Base-by-base conservation (phyloP, 1,140 invertebrate species). In the Oncopeltus fasciatus region DNA sequence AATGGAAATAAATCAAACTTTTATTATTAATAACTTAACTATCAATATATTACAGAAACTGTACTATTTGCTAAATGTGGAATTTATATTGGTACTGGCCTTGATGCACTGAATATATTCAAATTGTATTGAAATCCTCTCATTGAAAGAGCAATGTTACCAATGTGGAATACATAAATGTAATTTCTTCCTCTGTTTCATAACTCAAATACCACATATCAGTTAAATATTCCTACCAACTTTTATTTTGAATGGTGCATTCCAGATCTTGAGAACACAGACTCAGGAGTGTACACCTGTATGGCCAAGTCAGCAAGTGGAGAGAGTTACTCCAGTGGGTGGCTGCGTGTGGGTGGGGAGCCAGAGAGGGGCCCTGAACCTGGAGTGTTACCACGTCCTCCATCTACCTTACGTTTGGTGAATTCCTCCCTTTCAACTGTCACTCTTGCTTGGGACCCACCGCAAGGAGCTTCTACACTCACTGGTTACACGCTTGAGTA, bases 401-500 rank as follows among this genome's bases (percentile, higher is more conserved):
- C 91, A 0, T 78, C 78, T 44, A 78, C 80, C 57, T 85, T 84
- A 1, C 68, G 73, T 64, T 80, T 91, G 1, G 76, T 86, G 14
- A 93, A 93, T 71, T 80, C 85, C 1, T 88, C 86, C 0, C 83
- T 86, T 67, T 85, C 80, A 2, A 83, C 82, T 44, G 80, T 95
- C 16, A 88, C 87, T 1, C 73, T 96, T 24, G 81, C 84, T 0
- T 96, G 92, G 93, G 68, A 81, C 76, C 49, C 75, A 18, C 77
- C 62, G 8, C 57, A 47, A 76, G 78, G 47, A 72, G 75, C 76
- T 21, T 78, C 76, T 14, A 77, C 74, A 4, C 73, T 68, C 21
- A 73, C 77, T 66, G 86, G 86, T 11, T 95, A 92, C 73, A 87
- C 86, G n/a, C 81, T 94, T 5, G 90, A 94, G 71, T 90, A 90